Evolutionary conservation across 2,888 invertebrate species (phyloP).

Genomic region (Zootermopsis nevadensis): DNA sequence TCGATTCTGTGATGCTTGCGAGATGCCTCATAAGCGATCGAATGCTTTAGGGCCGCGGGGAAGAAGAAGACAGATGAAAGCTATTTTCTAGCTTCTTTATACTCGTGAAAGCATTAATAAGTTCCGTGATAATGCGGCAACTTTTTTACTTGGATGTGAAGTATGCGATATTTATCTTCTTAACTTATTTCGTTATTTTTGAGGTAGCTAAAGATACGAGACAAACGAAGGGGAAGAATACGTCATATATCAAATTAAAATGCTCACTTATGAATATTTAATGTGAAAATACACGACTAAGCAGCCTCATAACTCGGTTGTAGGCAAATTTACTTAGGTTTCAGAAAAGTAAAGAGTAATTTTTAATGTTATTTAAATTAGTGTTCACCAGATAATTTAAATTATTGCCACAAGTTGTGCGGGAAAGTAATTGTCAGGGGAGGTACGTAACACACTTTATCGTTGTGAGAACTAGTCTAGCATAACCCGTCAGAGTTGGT

Average conservation of each 20-base stretch:
- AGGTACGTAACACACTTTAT: too few relatives aligned
- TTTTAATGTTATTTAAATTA: background rate
- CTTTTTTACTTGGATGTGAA: background rate
- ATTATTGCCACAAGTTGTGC: background rate
- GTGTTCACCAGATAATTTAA: background rate
- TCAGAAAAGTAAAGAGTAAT: background rate
- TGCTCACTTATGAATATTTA: slow-evolving; percentile 13
- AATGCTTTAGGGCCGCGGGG: background rate
- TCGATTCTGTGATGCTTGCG: background rate
- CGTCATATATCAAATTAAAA: background rate
- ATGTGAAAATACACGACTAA: background rate
- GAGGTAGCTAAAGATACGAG: background rate
- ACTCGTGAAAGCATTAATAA: background rate
- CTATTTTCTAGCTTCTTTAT: background rate
- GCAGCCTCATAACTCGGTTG: background rate
- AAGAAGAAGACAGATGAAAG: background rate
- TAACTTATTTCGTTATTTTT: background rate
- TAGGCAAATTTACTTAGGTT: background rate
- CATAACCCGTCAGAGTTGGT: too few relatives aligned
- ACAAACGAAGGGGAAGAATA: background rate
- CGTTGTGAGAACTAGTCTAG: too few relatives aligned
- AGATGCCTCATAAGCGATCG: background rate
- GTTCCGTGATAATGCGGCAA: background rate
- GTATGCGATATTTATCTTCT: background rate
- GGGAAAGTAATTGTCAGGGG: too few relatives aligned